Evolutionary conservation across 2,113 vertebrate genomes (phyloP), one percentile per base, ranked within the genome.

Genomic region (Grus americana): DNA sequence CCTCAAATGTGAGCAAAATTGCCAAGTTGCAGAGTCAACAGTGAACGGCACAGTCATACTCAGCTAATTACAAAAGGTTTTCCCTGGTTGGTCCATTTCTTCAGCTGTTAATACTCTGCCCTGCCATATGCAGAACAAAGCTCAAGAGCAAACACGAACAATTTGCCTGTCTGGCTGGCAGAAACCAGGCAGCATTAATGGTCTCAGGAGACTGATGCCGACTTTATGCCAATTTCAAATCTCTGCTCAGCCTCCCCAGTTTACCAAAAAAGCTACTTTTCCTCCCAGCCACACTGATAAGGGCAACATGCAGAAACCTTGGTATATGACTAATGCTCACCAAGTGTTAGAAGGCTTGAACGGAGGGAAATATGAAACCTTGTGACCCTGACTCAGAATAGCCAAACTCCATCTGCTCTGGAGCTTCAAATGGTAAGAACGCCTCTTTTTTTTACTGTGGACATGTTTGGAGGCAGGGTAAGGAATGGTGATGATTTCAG

Each of bases 331-430:
- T 95, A 94, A 93, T 50, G 85, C 59, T 88, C 71, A 74, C 52
- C 58, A 68, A 94, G 80, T 71, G 66, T 47, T 96, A 67, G 32
- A 50, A 65, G 86, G 72, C 75, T 84, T 30, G 34, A 87, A 79
- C 3, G 0, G 62, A 97, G 90, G 91, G 95, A 97, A 97, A 96
- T 78, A 76, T 44, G 91, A 94, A 96, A 93, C 96, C 95, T 84
- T 91, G 42, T 95, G 93, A 96, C 95, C 94, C 81, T 73, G 67
- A 81, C 92, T 95, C 66, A 95, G 78, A 97, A 93, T 57, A 93
- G 85, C 71, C 67, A 87, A 95, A 89, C 85, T 78, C 54, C 74
- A 89, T 90, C 82, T 76, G 88, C 73, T 87, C 85, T 93, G 50
- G 66, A 86, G 42, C 58, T 88, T 75, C 88, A 81, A 88, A 78